phyloP scores from a whole-genome alignment of 2,797 vertebrate genomes.

The Pygocentrus nattereri region DNA sequence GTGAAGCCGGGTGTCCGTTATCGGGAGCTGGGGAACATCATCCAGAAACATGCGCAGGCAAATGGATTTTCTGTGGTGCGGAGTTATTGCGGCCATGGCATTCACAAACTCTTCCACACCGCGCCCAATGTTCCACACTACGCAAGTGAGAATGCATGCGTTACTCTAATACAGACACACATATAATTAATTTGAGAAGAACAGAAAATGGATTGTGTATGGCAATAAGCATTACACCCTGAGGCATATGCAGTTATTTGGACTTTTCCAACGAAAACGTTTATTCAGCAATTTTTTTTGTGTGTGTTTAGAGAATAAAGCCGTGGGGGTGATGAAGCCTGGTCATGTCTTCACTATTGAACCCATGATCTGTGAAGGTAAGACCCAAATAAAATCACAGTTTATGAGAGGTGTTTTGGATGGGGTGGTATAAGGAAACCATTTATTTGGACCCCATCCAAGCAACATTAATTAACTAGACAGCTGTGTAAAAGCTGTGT shows the following conservation, averaged over 20 bases:
- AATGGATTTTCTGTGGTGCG: constrained; percentile 96
- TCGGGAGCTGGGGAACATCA: constrained; percentile 96
- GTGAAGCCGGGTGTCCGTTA: constrained; percentile 96
- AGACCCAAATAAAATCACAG: constrained; percentile 57
- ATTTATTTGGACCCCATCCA: background rate
- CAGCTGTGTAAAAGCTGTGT: too few relatives aligned
- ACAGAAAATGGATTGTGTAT: background rate
- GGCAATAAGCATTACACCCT: background rate
- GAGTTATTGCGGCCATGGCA: constrained; percentile 97
- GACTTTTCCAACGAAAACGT: background rate
- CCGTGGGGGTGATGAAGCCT: constrained; percentile 98
- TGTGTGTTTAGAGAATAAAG: constrained; percentile 93
- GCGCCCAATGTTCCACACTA: constrained; percentile 97
- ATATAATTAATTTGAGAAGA: background rate
- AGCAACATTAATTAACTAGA: too few relatives aligned
- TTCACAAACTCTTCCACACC: constrained; percentile 97
- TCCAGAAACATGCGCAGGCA: constrained; percentile 97
- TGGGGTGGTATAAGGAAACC: background rate
- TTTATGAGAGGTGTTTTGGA: background rate
- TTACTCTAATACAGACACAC: background rate
- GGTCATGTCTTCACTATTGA: constrained; percentile 99
- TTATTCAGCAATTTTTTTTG: constrained; percentile 33
- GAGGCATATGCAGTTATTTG: background rate
- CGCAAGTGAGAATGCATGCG: constrained; percentile 87
- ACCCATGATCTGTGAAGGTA: constrained; percentile 99